Evolutionary conservation across 2,113 vertebrate genomes (phyloP), one percentile per base, ranked within the genome.

Genomic region (Salvelinus namaycush): DNA sequence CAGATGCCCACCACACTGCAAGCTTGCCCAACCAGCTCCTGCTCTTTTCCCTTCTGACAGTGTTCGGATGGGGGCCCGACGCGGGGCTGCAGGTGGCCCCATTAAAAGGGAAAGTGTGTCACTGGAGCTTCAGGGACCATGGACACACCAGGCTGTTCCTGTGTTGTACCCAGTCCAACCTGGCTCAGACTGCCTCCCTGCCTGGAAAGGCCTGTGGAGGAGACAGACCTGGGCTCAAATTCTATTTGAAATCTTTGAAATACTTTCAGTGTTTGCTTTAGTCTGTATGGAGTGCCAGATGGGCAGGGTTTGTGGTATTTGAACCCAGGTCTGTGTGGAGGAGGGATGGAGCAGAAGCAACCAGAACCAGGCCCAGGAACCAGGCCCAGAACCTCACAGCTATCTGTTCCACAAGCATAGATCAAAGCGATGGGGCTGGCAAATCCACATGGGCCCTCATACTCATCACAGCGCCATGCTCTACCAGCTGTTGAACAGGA

Each of bases 81-180:
- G 73, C 83, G 78, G 82, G 88, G 83, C 89, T 89, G 83, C 89
- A 92, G 92, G 91, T 93, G 91, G 90, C 87, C 92, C 90, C 90
- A 92, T 93, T 91, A 93, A 83, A 87, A 84, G 83, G 79, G 83
- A 91, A 92, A 93, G 89, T 91, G 85, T 93, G 91, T 92, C 92
- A 93, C 78, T 78, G 78, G 78, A 87, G 78, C 82, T 81, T 67
- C 76, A 74, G 83, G 82, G 85, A 87, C 85, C 85, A 87, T 89
- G 89, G 90, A 90, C 87, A 84, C 81, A 87, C 84, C 83, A 84
- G 83, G 83, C 89, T 90, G 87, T 88, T 92, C 82, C 82, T 77
- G 69, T 76, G 78, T 84, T 79, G 74, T 51, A 39, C 34, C 34
- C 34, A 39, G 7, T 1, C 34, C 34, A 39, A 39, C 34, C 34